Evolutionary conservation across 1,140 invertebrate genomes (phyloP).

Genomic region (Dreissena polymorpha): DNA sequence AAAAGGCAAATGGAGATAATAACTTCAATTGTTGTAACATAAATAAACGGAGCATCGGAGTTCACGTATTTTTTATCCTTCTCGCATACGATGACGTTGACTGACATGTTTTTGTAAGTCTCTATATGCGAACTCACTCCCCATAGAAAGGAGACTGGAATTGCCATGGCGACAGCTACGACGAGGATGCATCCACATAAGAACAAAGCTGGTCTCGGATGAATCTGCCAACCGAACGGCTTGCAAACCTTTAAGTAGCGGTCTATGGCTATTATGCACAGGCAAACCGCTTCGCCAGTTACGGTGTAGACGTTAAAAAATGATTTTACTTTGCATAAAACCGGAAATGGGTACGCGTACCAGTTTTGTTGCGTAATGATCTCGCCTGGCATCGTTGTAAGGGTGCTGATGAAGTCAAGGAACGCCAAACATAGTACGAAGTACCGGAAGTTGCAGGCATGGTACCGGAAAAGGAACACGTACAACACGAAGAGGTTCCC

Average conservation of each 20-base stretch:
- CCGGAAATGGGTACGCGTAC: conserved; percentile 60
- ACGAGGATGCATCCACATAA: neutral
- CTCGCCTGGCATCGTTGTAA: conserved; percentile 64
- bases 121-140: conserved; percentile 14
- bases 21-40: conserved; percentile 12
- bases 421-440: conserved; percentile 63
- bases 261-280: conserved; percentile 61
- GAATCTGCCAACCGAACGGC: conserved; percentile 59
- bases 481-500: conserved; percentile 64
- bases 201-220: neutral
- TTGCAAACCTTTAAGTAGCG: conserved; percentile 62
- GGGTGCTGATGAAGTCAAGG: conserved; percentile 61
- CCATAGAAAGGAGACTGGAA: conserved; percentile 32
- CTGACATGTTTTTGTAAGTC: neutral
- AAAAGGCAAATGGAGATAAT: conserved; percentile 4
- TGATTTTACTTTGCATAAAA: conserved; percentile 60
- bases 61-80: conserved; percentile 20
- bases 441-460: conserved; percentile 57
- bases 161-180: conserved; percentile 1
- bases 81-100: conserved; percentile 43
- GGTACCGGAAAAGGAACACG: conserved; percentile 56
- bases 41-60: neutral
- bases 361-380: conserved; percentile 62
- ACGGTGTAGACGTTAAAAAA: conserved; percentile 63
- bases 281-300: conserved; percentile 55